Base-by-base conservation (phyloP, 37 sponge, comb jelly and placozoan species). In the Oscarella lobularis region DNA sequence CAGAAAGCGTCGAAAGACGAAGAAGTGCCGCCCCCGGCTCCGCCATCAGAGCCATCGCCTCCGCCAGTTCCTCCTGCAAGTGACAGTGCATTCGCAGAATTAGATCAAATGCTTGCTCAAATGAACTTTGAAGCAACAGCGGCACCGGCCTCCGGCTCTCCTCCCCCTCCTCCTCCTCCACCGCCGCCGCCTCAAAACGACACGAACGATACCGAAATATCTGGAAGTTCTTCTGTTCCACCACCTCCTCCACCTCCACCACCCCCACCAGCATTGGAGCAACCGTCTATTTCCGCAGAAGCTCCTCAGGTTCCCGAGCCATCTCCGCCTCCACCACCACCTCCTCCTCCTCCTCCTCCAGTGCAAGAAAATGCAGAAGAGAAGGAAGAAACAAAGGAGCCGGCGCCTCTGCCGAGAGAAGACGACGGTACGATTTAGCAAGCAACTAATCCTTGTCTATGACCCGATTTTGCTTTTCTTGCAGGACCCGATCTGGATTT, bases 1-100 rank as follows among this genome's bases (percentile, higher is more conserved):
- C 14, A 48, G 20, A 48, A 48, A 9, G 14, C 60, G 20, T 27
- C 60, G 60, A 48, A 9, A 48, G 60, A 48, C 9, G 60, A 48
- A 20, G 60, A 9, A 48, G 14, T 48, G 9, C 9, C 20, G 60
- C 20, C 60, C 20, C 60, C 60, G 20, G 14, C 60, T 9, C 60
- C 60, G 60, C 60, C 20, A 20, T 20, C 60, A 48, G 14, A 9
- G 60, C 60, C 60, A 20, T 20, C 60, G 60, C 60, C 60, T 9
- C 60, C 60, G 60, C 60, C 60, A 48, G 14, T 20, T 48, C 60
- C 60, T 27, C 60, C 60, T 48, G 60, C 60, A 48, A 48, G 60
- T 48, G 60, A 48, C 20, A 20, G 14, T 27, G 60, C 20, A 9
- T 48, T 20, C 14, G 60, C 60, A 27, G 14, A 9, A 27, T 20